Evolutionary conservation across 1,140 invertebrate genomes (phyloP), one percentile per base, ranked within the genome.

Genomic region (Aphelenchoides besseyi): DNA sequence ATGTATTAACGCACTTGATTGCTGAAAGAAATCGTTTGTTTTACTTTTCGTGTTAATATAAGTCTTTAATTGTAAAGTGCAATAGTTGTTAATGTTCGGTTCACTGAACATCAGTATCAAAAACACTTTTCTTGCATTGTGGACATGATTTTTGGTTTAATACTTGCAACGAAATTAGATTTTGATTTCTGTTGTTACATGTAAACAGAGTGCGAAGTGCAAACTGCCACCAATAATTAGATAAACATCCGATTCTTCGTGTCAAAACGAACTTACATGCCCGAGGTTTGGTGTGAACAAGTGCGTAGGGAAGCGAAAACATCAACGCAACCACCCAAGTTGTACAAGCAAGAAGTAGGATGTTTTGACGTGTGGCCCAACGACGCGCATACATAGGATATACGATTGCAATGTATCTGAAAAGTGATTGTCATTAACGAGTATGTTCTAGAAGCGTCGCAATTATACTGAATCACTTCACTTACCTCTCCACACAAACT

Each of bases 401-500:
- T 0, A 81, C 75, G 16, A 84, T 83, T 16, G 81, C 82, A 37
- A 83, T 79, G 52, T 78, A 82, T 33, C 81, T 82, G 62, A 64
- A 84, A 59, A 12, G n/a, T n/a, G n/a, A n/a, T n/a, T n/a, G n/a
- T n/a, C n/a, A n/a, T n/a, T n/a, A n/a, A n/a, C n/a, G n/a, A n/a
- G n/a, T n/a, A n/a, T n/a, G n/a, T n/a, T n/a, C n/a, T n/a, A n/a
- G n/a, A n/a, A n/a, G n/a, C n/a, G n/a, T n/a, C n/a, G n/a, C n/a
- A n/a, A n/a, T n/a, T n/a, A n/a, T n/a, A n/a, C n/a, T n/a, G n/a
- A n/a, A n/a, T n/a, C n/a, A n/a, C n/a, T n/a, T n/a, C 2, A 36
- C 63, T 30, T 71, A 84, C 82, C 81, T 70, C 72, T 83, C 81
- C 48, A 83, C 70, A 35, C 82, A 83, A 32, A 83, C 81, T 35